Conservation (phyloP, 2,888 invertebrate genomes). For the Hypolimnas misippus region DNA sequence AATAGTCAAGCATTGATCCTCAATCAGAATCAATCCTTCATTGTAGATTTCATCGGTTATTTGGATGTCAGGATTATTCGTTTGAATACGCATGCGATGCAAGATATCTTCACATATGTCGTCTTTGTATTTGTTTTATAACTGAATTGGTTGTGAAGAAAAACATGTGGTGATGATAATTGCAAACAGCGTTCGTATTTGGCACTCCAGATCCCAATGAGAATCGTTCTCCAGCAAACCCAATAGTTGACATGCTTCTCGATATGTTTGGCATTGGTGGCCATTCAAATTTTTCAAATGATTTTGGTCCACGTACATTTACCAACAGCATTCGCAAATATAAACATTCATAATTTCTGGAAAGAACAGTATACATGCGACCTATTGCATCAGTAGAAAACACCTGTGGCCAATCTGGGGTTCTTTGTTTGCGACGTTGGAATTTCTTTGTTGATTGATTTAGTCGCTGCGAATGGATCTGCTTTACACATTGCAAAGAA, state of each 20-base stretch:
- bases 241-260: constrained; percentile 41
- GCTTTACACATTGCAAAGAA: constrained; percentile 44
- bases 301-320: constrained; percentile 49
- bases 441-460: constrained; percentile 49
- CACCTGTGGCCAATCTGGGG: constrained; percentile 46
- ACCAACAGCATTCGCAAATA: constrained; percentile 53
- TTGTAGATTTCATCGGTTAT: constrained; percentile 43
- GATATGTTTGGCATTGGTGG: constrained; percentile 32
- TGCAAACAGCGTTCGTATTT: constrained; percentile 38
- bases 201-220: constrained; percentile 39
- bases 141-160: constrained; percentile 37
- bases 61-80: constrained; percentile 36
- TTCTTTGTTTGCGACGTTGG: constrained; percentile 51
- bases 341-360: constrained; percentile 51
- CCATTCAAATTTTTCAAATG: constrained; percentile 43
- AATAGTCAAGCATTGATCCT: constrained; percentile 43
- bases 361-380: constrained; percentile 55
- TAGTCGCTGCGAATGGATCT: constrained; percentile 36
- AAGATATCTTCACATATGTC: constrained; percentile 41
- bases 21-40: constrained; percentile 44
- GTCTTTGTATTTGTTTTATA: constrained; percentile 42
- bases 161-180: constrained; percentile 40
- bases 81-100: constrained; percentile 36
- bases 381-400: constrained; percentile 51
- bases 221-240: constrained; percentile 43